Conservation (phyloP, 1,140 invertebrate species). For the Philopotamus ludificatus region DNA sequence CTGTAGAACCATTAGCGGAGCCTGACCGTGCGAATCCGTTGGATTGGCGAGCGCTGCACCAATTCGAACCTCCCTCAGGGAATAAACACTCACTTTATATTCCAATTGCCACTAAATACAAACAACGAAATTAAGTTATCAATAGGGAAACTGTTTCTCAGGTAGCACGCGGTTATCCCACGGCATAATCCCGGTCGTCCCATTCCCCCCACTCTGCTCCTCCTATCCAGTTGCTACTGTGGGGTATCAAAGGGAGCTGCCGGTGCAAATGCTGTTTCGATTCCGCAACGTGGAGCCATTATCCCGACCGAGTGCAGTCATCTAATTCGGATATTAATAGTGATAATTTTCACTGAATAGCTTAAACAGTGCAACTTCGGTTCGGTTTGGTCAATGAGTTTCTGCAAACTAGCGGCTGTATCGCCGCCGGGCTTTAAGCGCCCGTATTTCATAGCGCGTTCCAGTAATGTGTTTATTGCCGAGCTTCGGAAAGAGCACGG, state of each 20-base stretch:
- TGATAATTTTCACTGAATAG: slow-evolving; percentile 29
- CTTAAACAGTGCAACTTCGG: slow-evolving; percentile 30
- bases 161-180: not conserved
- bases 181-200: not conserved
- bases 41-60: not conserved
- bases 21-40: too few relatives aligned
- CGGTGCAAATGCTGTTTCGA: not conserved
- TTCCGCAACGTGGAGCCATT: slow-evolving; percentile 5
- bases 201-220: too few relatives aligned
- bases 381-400: slow-evolving; percentile 32
- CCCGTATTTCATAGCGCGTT: not conserved
- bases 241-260: not conserved
- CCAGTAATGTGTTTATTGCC: not conserved
- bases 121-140: slow-evolving; percentile 22
- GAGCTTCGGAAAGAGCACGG: too few relatives aligned
- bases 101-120: slow-evolving; percentile 11
- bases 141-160: slow-evolving; percentile 15
- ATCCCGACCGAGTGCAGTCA: slow-evolving; percentile 12
- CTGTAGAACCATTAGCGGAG: too few relatives aligned
- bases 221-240: too few relatives aligned
- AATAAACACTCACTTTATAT: slow-evolving; percentile 11
- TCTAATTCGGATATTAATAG: slow-evolving; percentile 34
- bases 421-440: not conserved
- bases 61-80: not conserved
- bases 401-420: not conserved